Evolutionary conservation across 35 echinoderm and acorn worm species (phyloP).

Genomic region (Apostichopus parvimensis): DNA sequence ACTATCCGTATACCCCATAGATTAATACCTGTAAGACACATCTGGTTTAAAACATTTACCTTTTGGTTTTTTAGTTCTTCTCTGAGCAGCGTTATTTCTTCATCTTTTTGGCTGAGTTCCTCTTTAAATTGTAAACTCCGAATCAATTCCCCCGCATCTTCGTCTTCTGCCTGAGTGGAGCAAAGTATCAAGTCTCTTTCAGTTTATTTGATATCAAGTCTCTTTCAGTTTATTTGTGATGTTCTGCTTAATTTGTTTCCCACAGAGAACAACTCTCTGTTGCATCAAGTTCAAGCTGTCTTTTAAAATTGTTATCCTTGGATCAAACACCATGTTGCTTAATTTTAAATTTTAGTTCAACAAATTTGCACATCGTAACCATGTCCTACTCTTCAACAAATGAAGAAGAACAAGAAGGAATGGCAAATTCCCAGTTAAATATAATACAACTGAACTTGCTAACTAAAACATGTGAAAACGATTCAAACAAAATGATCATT

Average conservation of each 20-base stretch:
- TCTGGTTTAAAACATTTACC: neutral
- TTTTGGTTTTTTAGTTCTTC: constrained; percentile 27
- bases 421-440: too few species aligned
- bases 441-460: too few species aligned
- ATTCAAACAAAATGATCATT: too few species aligned
- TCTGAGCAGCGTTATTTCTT: constrained; percentile 18
- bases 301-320: too few species aligned
- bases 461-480: too few species aligned
- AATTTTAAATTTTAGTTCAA: too few species aligned
- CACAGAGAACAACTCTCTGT: neutral
- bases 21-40: too few species aligned
- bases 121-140: constrained; percentile 43
- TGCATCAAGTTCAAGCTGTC: too few species aligned
- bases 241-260: neutral
- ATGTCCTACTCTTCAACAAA: neutral
- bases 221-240: neutral
- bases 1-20: too few species aligned
- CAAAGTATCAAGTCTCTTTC: neutral
- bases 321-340: neutral
- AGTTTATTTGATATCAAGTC: neutral
- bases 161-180: constrained; percentile 10
- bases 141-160: constrained; percentile 5
- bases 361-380: too few species aligned
- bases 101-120: constrained; percentile 19
- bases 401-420: too few species aligned